A percentile compares a stretch with the other conserved stretches of the same genome.
Conservation (phyloP, 2,888 invertebrate genomes). For the Morpho deidamia region DNA sequence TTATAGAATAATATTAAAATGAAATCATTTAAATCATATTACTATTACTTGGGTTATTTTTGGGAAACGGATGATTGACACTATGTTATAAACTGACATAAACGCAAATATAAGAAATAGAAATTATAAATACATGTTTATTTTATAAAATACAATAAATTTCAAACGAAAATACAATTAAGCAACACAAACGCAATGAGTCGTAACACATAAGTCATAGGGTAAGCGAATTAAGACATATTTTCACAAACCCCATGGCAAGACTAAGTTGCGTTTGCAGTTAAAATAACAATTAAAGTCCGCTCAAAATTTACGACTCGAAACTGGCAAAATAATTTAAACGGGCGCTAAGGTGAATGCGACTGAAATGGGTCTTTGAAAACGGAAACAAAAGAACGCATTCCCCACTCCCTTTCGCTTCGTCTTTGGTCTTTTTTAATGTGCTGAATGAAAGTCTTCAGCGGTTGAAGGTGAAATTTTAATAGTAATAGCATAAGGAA, state of each 20-base stretch:
- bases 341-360: constrained; percentile 56
- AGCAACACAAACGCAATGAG: constrained; percentile 30
- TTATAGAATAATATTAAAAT: no score
- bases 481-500: constrained; percentile 67
- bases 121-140: no score
- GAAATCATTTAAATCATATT: no score
- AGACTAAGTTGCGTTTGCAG: constrained; percentile 73
- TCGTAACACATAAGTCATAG: constrained; percentile 63
- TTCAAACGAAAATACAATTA: background rate
- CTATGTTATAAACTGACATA: no score
- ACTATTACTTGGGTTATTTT: no score
- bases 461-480: constrained; percentile 68
- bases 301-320: constrained; percentile 73
- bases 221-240: constrained; percentile 73
- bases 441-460: constrained; percentile 44
- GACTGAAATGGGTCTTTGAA: constrained; percentile 63
- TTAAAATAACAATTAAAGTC: constrained; percentile 79
- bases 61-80: no score
- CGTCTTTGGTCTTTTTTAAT: constrained; percentile 56
- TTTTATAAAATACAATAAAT: no score
- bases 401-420: constrained; percentile 49
- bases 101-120: no score
- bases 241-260: constrained; percentile 57
- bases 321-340: constrained; percentile 74
- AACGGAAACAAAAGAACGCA: constrained; percentile 66